phyloP scores from a whole-genome alignment of 2,888 invertebrate genomes.

The Ennomos erosarius region DNA sequence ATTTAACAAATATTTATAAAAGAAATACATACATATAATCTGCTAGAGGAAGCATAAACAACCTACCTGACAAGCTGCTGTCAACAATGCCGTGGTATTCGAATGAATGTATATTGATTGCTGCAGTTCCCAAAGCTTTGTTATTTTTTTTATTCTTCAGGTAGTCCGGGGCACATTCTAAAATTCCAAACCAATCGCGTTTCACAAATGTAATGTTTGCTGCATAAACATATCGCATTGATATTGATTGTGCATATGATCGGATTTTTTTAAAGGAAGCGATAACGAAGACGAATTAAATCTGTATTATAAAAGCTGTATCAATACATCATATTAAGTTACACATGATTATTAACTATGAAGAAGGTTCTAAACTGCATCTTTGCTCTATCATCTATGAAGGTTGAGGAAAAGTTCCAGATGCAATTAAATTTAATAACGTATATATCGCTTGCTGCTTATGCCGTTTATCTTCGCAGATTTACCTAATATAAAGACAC shows the following conservation, averaged over 20 bases:
- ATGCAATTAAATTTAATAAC: background rate
- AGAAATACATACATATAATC: no score
- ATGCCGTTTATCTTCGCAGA: slow-evolving; percentile 3
- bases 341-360: no score
- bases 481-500: background rate
- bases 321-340: no score
- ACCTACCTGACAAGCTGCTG: slow-evolving; percentile 11
- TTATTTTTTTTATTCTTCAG: slow-evolving; percentile 21
- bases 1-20: slow-evolving; percentile 2
- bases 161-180: slow-evolving; percentile 7
- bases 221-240: background rate
- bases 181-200: slow-evolving; percentile 3
- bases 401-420: background rate
- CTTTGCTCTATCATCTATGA: background rate
- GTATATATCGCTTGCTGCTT: background rate
- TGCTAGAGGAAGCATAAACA: no score
- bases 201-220: slow-evolving; percentile 4
- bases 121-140: slow-evolving; percentile 4
- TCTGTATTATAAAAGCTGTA: background rate
- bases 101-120: slow-evolving; percentile 9
- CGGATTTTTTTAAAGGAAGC: background rate
- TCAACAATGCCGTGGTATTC: slow-evolving; percentile 14
- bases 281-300: background rate
- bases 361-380: background rate
- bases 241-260: background rate